phyloP scores from a whole-genome alignment of 2,888 invertebrate species.

The Phalera bucephala region DNA sequence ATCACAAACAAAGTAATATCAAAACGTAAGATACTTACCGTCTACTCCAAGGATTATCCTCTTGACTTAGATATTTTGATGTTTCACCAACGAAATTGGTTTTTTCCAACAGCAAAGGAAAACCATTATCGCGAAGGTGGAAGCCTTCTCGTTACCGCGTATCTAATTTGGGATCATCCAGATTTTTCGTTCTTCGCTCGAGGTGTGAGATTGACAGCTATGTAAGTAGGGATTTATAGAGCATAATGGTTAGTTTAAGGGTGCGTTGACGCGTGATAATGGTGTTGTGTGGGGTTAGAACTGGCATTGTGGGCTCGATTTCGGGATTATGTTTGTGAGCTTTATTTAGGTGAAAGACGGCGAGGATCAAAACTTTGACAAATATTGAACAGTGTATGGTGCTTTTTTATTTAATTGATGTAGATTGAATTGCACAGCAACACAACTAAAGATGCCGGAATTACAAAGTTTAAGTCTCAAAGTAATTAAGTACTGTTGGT shows the following conservation, averaged over 20 bases:
- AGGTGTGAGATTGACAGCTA: conserved; percentile 61
- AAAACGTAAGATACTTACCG: conserved; percentile 57
- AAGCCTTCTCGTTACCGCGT: conserved; percentile 58
- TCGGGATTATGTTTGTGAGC: too few species aligned
- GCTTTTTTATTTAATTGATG: too few species aligned
- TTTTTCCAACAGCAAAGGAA: conserved; percentile 64
- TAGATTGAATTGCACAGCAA: too few species aligned
- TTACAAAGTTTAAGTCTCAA: too few species aligned
- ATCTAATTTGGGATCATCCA: conserved; percentile 72
- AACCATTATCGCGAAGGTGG: conserved; percentile 57
- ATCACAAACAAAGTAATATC: conserved; percentile 55
- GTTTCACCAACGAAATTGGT: conserved; percentile 69
- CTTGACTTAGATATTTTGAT: conserved; percentile 71
- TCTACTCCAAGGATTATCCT: conserved; percentile 58
- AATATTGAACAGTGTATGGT: too few species aligned
- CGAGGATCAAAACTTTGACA: too few species aligned
- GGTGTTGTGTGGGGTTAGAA: conserved; percentile 3
- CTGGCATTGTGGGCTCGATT: too few species aligned
- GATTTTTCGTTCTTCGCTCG: conserved; percentile 50
- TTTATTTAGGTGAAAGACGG: too few species aligned
- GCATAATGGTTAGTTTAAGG: conserved; percentile 44
- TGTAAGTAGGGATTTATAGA: conserved; percentile 52
- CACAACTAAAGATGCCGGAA: too few species aligned
- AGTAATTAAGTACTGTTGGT: too few species aligned
- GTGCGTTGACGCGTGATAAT: conserved; percentile 28